Base-by-base conservation (phyloP, 2,888 invertebrate species). In the Stenurella melanura region DNA sequence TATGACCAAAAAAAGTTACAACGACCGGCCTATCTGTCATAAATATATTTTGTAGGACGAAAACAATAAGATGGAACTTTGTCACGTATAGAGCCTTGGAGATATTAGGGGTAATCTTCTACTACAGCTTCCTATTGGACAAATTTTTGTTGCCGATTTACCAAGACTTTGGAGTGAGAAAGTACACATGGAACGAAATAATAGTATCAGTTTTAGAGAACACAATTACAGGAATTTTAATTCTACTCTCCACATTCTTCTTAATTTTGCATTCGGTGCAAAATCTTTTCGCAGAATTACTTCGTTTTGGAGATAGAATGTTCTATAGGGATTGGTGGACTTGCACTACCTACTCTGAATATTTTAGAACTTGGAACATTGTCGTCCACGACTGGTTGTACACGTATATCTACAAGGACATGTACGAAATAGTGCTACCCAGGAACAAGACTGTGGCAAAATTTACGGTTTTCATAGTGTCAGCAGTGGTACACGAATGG, bases 261-360 rank as follows among this genome's bases (percentile, higher is more conserved):
- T 93, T 95, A 78, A 90, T 98, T 2, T 90, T 98, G 5, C 98
- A 99, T 86, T 93, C 95, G 1, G 98, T 97, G 96, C 91, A 96
- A 85, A 99, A 98, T 89, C 95, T 95, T 19, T 96, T 95, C 86
- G 96, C 97, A 0, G 98, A 99, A 89, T 91, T 98, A 89, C 89
- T 98, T 78, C 92, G 92, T 77, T 99, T 98, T 88, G 95, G 93
- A 7, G 97, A 98, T 90, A 90, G 98, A 87, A 91, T 94, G 91
- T 94, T 96, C 91, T 94, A 97, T 87, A 93, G 93, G 94, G 96
- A 96, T 86, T 98, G 98, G 98, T 98, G 98, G 98, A 97, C 96
- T 72, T 93, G 95, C 1, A 93, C 94, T 0, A 93, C 94, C n/a
- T 97, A 94, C 89, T 93, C 94, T 0, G 91, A 91, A 15, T 98